A percentile compares a stretch with the other conserved stretches of the same genome.
These are phyloP conservation scores for Physeter macrocephalus DNA, from an alignment of 2,113 vertebrate species.

Conservation along the genomic window DNA sequence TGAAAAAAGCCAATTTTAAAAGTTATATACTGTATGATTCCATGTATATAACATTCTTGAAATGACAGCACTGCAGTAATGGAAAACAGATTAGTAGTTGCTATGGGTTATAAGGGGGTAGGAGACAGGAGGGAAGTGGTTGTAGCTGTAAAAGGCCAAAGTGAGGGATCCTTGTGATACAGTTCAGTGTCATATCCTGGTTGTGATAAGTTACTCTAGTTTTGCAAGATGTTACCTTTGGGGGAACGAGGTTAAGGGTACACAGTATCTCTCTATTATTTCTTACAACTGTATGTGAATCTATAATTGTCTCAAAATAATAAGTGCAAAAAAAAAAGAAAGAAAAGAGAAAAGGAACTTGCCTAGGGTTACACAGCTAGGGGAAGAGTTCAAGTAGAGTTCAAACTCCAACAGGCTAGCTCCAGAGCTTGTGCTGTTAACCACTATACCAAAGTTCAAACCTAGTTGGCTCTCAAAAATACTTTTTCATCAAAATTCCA, in stretches of 20 bases:
- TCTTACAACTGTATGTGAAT: background rate
- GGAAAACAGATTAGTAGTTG: background rate
- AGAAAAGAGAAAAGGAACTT: background rate
- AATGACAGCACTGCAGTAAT: background rate
- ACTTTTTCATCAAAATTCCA: background rate
- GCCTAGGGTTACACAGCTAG: background rate
- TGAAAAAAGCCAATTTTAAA: background rate
- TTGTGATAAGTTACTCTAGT: background rate
- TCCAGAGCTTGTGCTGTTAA: background rate
- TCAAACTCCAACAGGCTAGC: background rate
- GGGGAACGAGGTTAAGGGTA: background rate
- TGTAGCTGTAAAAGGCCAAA: background rate
- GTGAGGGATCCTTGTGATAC: background rate
- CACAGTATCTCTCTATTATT: background rate
- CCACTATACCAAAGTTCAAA: background rate
- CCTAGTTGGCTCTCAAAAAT: background rate
- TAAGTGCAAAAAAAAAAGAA: background rate
- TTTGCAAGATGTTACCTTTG: background rate
- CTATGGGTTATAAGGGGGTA: background rate
- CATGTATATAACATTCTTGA: background rate
- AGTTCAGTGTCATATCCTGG: background rate
- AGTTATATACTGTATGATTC: background rate
- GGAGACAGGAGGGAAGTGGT: background rate
- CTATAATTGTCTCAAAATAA: background rate
- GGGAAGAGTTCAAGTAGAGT: background rate